Evolutionary conservation across 2,888 invertebrate genomes (phyloP).

Genomic region (Archips crataeganus): DNA sequence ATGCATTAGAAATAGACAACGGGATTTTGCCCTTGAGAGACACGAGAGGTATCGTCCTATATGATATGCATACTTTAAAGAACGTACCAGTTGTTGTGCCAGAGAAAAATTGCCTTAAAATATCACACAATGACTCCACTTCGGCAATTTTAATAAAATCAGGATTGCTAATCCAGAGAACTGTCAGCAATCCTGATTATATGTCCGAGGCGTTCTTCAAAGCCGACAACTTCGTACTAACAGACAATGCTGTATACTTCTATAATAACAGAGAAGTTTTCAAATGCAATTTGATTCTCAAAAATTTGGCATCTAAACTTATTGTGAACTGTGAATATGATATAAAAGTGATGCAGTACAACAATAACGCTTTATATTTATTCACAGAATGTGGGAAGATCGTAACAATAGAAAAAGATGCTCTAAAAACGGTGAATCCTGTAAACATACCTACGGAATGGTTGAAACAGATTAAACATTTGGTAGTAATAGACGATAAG

Average conservation of each 20-base stretch:
- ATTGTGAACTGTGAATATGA: conserved; percentile 64
- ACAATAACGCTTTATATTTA: conserved; percentile 55
- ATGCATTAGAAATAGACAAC: conserved; percentile 63
- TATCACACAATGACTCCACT: conserved; percentile 64
- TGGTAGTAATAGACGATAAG: conserved; percentile 63
- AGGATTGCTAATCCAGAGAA: conserved; percentile 65
- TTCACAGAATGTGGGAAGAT: conserved; percentile 74
- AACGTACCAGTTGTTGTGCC: conserved; percentile 68
- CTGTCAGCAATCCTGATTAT: conserved; percentile 53
- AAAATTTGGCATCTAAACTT: conserved; percentile 59
- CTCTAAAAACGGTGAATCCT: conserved; percentile 50
- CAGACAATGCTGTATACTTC: conserved; percentile 60
- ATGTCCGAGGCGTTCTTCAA: conserved; percentile 65
- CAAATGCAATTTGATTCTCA: conserved; percentile 58
- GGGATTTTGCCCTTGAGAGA: conserved; percentile 69
- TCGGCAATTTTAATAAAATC: conserved; percentile 64
- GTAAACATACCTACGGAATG: conserved; percentile 68
- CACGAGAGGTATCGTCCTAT: conserved; percentile 64
- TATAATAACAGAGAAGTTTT: conserved; percentile 64
- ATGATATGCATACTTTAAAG: conserved; percentile 65
- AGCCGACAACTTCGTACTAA: conserved; percentile 68
- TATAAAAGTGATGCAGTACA: conserved; percentile 67
- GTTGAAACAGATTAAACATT: conserved; percentile 68
- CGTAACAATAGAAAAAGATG: conserved; percentile 56
- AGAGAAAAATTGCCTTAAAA: conserved; percentile 64